Base-by-base conservation (phyloP, 2,113 vertebrate species). In the Chascanopsetta lugubris region DNA sequence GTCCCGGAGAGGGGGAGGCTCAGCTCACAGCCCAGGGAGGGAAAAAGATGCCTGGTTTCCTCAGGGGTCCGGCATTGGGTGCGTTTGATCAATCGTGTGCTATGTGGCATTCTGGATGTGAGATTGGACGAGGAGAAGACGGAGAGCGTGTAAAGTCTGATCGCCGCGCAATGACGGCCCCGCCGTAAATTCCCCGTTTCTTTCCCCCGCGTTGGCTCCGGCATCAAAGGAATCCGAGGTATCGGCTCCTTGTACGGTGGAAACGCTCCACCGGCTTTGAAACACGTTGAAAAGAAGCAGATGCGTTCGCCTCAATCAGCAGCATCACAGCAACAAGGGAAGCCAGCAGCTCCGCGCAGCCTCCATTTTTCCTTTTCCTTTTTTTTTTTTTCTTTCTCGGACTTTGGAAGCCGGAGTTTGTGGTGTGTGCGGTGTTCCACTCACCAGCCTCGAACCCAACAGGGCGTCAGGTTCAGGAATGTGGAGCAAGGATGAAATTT, bases 1-100 rank as follows among this genome's bases (percentile, higher is more conserved):
- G 92, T 91, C 89, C 89, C 75, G 48, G 65, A 83, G 74, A 84
- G 91, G 89, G 72, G 75, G 60, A 80, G 72, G 63, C 80, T 85
- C 55, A 50, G 72, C 72, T 84, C 42, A 43, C 53, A 84, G 83
- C 70, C n/a, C n/a, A n/a, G n/a, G 6, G 34, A 72, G 40, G 68
- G 66, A 61, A 63, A 70, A 73, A 68, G 74, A 79, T 72, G 67
- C 34, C 63, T 42, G 61, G 65, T 60, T 38, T 88, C 83, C 71
- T 87, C 45, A 0, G 77, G 77, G 85, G 61, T 75, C 77, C 72
- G 69, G 48, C 34, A 61, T 64, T 18, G 58, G 58, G 58, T 75
- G 43, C 59, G 73, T 77, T 83, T 76, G 58, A 83, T 75, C 60
- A 62, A 76, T 69, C 69, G 70, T 29, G 25, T 49, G 27, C 43